Evolutionary conservation across 2,888 invertebrate genomes (phyloP).

Genomic region (Heteromyza rotundicornis): DNA sequence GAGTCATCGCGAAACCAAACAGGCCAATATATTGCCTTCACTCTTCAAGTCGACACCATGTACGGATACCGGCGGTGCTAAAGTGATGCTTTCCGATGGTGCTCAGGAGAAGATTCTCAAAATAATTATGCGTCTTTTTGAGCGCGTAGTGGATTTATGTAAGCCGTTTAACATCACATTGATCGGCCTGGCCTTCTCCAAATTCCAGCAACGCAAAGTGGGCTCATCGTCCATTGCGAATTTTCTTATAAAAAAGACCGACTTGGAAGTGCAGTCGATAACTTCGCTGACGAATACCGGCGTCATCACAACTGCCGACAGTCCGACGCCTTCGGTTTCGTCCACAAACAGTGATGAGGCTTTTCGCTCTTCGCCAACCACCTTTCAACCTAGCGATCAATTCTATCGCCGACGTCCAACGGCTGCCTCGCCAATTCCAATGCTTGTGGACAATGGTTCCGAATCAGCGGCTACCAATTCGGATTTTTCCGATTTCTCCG

Average conservation of each 20-base stretch:
- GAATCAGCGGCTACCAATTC: slow-evolving; percentile 60
- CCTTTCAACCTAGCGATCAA: slow-evolving; percentile 58
- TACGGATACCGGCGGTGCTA: slow-evolving; percentile 58
- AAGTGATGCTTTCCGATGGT: slow-evolving; percentile 62
- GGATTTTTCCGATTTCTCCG: slow-evolving; percentile 67
- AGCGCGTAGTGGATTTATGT: slow-evolving; percentile 73
- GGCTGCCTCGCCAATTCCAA: slow-evolving; percentile 58
- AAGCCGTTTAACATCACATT: slow-evolving; percentile 82
- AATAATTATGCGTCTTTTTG: slow-evolving; percentile 77
- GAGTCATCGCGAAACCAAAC: slow-evolving; percentile 77
- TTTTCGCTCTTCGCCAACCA: slow-evolving; percentile 57
- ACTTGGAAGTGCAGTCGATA: slow-evolving; percentile 79
- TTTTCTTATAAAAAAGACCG: slow-evolving; percentile 72
- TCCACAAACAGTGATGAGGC: slow-evolving; percentile 42
- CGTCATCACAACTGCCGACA: slow-evolving; percentile 34
- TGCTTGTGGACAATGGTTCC: slow-evolving; percentile 56
- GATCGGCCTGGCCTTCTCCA: slow-evolving; percentile 81
- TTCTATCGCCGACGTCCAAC: slow-evolving; percentile 57
- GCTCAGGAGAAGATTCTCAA: slow-evolving; percentile 72
- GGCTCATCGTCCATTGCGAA: slow-evolving; percentile 77
- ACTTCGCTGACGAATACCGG: slow-evolving; percentile 66
- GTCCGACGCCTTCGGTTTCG: slow-evolving; percentile 31
- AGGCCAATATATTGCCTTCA: slow-evolving; percentile 74
- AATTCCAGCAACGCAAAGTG: slow-evolving; percentile 74
- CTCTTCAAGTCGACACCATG: slow-evolving; percentile 64